These are phyloP conservation scores for Papilio xuthus DNA, from an alignment of 1,140 invertebrate species.

Conservation along the genomic window DNA sequence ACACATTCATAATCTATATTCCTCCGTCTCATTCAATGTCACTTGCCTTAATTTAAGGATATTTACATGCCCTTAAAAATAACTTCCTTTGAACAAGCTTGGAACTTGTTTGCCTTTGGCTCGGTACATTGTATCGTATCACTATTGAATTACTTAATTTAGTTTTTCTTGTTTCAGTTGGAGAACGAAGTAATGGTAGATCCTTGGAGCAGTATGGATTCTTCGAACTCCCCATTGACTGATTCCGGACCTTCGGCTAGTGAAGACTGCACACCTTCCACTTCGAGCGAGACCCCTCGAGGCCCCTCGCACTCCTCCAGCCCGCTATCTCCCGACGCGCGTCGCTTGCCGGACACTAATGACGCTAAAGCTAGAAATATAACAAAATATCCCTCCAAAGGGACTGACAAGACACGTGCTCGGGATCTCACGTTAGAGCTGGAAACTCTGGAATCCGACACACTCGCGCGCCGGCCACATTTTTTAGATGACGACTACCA, in stretches of 20 bases:
- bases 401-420: constrained; percentile 69
- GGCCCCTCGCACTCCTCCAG: constrained; percentile 56
- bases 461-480: constrained; percentile 78
- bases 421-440: constrained; percentile 71
- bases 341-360: constrained; percentile 64
- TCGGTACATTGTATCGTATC: neutral
- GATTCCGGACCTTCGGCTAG: constrained; percentile 78
- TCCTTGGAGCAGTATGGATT: constrained; percentile 81
- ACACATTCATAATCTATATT: neutral
- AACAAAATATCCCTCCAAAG: constrained; percentile 52
- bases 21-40: neutral
- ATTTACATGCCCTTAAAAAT: neutral
- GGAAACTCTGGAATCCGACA: constrained; percentile 65
- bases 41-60: neutral
- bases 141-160: constrained; percentile 27
- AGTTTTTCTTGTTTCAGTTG: constrained; percentile 76
- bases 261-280: constrained; percentile 76
- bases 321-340: constrained; percentile 59
- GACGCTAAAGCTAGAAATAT: constrained; percentile 57
- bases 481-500: constrained; percentile 84
- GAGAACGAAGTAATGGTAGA: constrained; percentile 81
- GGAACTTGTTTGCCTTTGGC: neutral
- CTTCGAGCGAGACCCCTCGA: constrained; percentile 68
- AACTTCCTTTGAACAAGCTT: neutral
- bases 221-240: constrained; percentile 78